Evolutionary conservation across 2,888 invertebrate species (phyloP).

Genomic region (Lasioglossum pauxillum): DNA sequence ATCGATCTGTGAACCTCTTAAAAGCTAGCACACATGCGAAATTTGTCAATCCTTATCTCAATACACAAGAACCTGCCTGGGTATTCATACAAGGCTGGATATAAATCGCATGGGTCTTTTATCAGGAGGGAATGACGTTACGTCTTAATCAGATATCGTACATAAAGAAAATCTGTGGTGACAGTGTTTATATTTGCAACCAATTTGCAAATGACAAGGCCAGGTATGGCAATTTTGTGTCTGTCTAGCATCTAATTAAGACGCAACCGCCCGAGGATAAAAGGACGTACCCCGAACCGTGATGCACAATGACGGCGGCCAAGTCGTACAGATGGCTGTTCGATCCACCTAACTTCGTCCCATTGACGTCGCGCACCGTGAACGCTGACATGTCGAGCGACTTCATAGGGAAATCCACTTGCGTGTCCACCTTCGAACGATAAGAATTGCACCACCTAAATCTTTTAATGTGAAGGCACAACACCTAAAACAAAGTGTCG

Average conservation of each 20-base stretch:
- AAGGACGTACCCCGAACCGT: conserved; percentile 89
- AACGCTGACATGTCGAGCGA: conserved; percentile 92
- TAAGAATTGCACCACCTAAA: conserved; percentile 93
- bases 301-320: conserved; percentile 93
- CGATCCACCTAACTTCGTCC: conserved; percentile 88
- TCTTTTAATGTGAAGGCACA: conserved; percentile 93
- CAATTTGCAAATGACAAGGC: too few relatives aligned
- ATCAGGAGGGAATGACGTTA: neutral
- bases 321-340: conserved; percentile 90
- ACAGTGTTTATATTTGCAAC: too few relatives aligned
- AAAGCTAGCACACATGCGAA: neutral
- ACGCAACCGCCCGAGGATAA: neutral
- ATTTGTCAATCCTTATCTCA: neutral
- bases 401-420: conserved; percentile 91
- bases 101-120: neutral
- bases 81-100: neutral
- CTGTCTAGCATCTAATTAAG: neutral
- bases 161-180: neutral
- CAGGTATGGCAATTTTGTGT: neutral
- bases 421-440: conserved; percentile 92
- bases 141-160: neutral
- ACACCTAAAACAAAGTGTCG: conserved; percentile 85
- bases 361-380: conserved; percentile 88
- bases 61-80: neutral
- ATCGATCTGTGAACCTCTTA: neutral